Conservation (phyloP, 2,797 vertebrate genomes). For the Huso huso region DNA sequence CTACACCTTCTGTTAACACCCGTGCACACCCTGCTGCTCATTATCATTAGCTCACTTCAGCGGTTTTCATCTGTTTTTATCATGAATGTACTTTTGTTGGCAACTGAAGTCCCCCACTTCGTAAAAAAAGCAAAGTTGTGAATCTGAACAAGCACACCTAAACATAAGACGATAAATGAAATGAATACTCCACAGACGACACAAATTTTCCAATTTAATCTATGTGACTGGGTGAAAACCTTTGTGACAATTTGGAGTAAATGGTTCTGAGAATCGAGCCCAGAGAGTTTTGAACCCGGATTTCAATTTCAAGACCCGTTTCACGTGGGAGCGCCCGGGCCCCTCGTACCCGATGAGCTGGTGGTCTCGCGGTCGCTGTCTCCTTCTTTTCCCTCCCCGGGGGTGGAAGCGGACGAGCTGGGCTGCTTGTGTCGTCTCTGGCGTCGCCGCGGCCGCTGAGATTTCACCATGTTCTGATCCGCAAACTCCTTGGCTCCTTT, state of each 20-base stretch:
- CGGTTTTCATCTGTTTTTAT: constrained; percentile 15
- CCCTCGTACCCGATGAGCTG: constrained; percentile 67
- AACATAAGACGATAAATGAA: too few relatives aligned
- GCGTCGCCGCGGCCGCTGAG: constrained; percentile 74
- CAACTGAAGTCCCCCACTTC: too few relatives aligned
- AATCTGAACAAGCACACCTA: too few relatives aligned
- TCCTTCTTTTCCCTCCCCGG: constrained; percentile 71
- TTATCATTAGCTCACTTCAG: constrained; percentile 7
- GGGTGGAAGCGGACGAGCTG: constrained; percentile 54
- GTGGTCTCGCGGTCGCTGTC: constrained; percentile 93
- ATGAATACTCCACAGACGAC: too few relatives aligned
- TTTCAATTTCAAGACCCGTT: too few relatives aligned
- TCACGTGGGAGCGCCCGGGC: too few relatives aligned
- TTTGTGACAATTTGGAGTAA: too few relatives aligned
- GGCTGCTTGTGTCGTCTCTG: constrained; percentile 64
- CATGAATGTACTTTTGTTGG: background rate
- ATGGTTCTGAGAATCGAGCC: too few relatives aligned
- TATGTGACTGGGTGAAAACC: too few relatives aligned
- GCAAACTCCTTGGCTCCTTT: constrained; percentile 96
- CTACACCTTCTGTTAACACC: background rate
- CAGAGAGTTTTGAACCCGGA: too few relatives aligned
- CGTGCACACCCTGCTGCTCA: background rate
- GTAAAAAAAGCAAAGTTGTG: too few relatives aligned
- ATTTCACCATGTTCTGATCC: constrained; percentile 77
- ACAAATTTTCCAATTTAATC: too few relatives aligned